A percentile compares a stretch with the other conserved stretches of the same genome.
Conservation (phyloP, 2,113 vertebrate species). For the Arothron firmamentum region DNA sequence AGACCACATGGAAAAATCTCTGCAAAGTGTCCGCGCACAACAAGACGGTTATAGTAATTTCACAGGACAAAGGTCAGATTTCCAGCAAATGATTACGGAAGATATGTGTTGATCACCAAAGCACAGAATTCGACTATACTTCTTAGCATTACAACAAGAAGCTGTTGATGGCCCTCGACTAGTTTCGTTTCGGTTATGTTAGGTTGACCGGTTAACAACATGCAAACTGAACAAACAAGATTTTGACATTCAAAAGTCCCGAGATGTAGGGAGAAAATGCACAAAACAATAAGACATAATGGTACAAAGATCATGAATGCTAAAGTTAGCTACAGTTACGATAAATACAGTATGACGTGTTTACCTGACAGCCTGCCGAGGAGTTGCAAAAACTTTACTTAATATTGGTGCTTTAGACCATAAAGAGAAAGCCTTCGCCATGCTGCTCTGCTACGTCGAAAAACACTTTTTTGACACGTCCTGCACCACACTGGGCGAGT, state of each 20-base stretch:
- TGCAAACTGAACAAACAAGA: no score
- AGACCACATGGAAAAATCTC: not conserved
- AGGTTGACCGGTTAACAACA: no score
- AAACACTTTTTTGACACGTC: not conserved
- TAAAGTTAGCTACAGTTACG: not conserved
- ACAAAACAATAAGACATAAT: not conserved
- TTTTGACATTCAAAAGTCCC: no score
- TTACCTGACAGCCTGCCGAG: conserved; percentile 50
- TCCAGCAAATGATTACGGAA: conserved; percentile 49
- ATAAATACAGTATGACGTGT: not conserved
- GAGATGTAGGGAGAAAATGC: not conserved
- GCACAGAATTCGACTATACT: no score
- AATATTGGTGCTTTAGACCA: conserved; percentile 14
- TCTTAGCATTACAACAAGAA: no score
- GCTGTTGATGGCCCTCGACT: no score
- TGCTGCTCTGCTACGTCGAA: conserved; percentile 24
- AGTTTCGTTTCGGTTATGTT: no score
- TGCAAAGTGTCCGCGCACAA: not conserved
- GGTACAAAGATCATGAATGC: not conserved
- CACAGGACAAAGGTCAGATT: conserved; percentile 58
- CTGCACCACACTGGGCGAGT: conserved; percentile 17
- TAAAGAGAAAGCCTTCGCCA: conserved; percentile 47
- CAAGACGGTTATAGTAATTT: not conserved
- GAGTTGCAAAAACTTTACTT: conserved; percentile 12
- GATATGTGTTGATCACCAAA: not conserved